Base-by-base conservation (phyloP, 2,888 invertebrate species). In the Noctuana brunneofusca region DNA sequence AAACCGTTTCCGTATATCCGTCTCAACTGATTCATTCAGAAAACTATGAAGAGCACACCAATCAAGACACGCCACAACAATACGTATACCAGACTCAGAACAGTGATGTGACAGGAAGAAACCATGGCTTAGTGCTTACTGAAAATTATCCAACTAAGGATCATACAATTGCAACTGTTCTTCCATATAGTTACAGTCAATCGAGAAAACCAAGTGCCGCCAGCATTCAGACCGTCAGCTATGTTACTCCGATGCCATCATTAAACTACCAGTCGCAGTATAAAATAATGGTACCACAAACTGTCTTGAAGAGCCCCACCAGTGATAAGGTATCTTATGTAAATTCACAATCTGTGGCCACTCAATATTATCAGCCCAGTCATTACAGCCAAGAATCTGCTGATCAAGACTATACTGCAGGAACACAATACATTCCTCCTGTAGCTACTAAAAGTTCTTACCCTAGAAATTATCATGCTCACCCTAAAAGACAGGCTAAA, bases 121-220 rank as follows among this genome's bases (percentile, higher is more conserved):
- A 27, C 71, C 83, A 1, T 73, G 76, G 79, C 12, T 71, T 92
- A 22, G 73, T 87, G 1, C 86, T 93, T 1, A 84, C 90, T 18
- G 93, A 93, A 75, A 93, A 93, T 69, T 93, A 93, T 72, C 93
- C 93, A 0, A 92, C 89, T 68, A 87, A 92, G 65, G 89, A 90
- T 52, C 93, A 94, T 65, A 94, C 93, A 0, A 86, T 90, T 69
- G 93, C 93, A 0, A 88, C 93, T 50, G 92, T 93, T 41, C 75
- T 87, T 52, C 89, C 91, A 2, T 73, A 80, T 12, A 81, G 81
- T 59, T 86, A 87, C 65, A 82, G 82, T 54, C 69, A 75, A 22
- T 70, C 70, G 2, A 69, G 68, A 35, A 75, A 72, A 50, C 80
- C 80, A 24, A 75, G 72, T 18, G 72, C 75, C 16, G 78, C 76